phyloP scores from a whole-genome alignment of 2,113 vertebrate genomes.

The Oryzias melastigma region DNA sequence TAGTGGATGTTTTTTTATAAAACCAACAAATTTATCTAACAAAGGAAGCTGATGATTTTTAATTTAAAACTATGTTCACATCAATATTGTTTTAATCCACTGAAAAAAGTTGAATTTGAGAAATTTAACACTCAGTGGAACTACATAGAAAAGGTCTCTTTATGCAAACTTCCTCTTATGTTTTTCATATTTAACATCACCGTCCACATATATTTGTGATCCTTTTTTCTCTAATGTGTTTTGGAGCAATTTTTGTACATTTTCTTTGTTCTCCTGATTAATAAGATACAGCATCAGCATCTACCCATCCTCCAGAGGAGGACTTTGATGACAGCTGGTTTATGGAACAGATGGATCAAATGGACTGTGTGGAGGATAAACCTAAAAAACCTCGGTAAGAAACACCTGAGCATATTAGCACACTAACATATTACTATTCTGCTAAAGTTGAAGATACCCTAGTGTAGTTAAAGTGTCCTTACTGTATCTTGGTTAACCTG shows the following conservation, averaged over 20 bases:
- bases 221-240: no score
- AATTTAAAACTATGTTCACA: no score
- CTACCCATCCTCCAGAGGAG: slow-evolving; percentile 39
- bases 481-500: background rate
- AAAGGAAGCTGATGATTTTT: background rate
- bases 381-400: slow-evolving; percentile 55
- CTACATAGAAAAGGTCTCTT: no score
- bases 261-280: background rate
- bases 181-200: no score
- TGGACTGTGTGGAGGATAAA: slow-evolving; percentile 29
- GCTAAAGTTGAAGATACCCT: background rate
- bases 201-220: no score
- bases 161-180: no score
- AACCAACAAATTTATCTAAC: background rate
- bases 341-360: slow-evolving; percentile 66
- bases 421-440: background rate
- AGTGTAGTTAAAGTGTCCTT: background rate
- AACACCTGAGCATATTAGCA: background rate
- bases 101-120: no score
- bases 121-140: no score
- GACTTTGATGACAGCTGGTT: slow-evolving; percentile 73
- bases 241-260: background rate
- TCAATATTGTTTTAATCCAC: no score
- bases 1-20: background rate
- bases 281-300: background rate